phyloP scores from a whole-genome alignment of 2,888 invertebrate species.

The Colostygia pectinataria region DNA sequence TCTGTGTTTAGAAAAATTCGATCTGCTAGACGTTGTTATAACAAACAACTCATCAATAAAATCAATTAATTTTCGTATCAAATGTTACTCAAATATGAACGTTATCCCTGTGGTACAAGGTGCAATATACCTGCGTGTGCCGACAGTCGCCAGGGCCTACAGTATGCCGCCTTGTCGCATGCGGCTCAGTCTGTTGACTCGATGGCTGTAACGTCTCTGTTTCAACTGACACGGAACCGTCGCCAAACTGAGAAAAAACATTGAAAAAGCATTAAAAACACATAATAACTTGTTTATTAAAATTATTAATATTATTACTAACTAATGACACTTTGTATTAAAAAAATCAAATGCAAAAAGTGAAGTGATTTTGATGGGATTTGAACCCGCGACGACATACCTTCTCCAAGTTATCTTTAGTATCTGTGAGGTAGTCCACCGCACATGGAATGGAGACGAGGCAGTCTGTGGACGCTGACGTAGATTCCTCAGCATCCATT shows the following conservation, averaged over 20 bases:
- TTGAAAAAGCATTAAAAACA: no score
- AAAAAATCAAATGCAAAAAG: conserved; percentile 2
- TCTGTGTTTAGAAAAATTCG: no score
- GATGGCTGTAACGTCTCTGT: conserved; percentile 85
- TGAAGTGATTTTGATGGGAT: neutral
- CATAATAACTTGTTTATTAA: no score
- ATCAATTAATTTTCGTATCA: no score
- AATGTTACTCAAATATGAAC: no score
- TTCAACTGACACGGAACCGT: conserved; percentile 35
- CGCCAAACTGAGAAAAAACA: conserved; percentile 51
- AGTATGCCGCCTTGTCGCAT: conserved; percentile 89
- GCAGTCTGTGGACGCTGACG: conserved; percentile 41
- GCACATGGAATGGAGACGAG: conserved; percentile 52
- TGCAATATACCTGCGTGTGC: conserved; percentile 87
- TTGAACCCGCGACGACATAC: conserved; percentile 27
- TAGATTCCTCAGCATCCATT: conserved; percentile 65
- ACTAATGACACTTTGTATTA: no score
- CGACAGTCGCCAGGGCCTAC: conserved; percentile 96
- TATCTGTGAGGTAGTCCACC: conserved; percentile 58
- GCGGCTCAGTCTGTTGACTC: conserved; percentile 82
- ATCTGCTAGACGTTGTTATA: no score
- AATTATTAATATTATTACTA: no score
- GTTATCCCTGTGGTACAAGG: neutral
- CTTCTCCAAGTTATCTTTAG: conserved; percentile 64
- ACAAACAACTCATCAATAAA: no score